These are phyloP conservation scores for Orius insidiosus DNA, from an alignment of 1,140 invertebrate species.

Conservation along the genomic window DNA sequence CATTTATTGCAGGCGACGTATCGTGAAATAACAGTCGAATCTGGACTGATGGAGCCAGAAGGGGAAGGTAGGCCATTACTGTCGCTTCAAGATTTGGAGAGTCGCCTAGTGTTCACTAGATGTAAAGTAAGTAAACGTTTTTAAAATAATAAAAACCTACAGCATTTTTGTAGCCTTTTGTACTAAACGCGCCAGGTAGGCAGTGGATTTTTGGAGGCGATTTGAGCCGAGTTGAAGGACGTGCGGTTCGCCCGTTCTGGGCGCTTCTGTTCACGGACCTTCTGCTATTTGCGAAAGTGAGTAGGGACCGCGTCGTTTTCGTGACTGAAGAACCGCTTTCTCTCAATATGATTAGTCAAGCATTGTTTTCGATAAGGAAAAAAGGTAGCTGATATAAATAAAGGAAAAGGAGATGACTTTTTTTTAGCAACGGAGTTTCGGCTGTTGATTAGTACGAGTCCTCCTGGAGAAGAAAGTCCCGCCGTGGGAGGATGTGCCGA, in stretches of 20 bases:
- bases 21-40: slow-evolving; percentile 59
- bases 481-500: slow-evolving; percentile 41
- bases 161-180: slow-evolving; percentile 49
- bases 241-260: slow-evolving; percentile 65
- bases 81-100: slow-evolving; percentile 64
- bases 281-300: slow-evolving; percentile 64
- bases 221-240: slow-evolving; percentile 57
- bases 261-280: slow-evolving; percentile 68
- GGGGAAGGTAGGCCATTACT: slow-evolving; percentile 59
- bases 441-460: slow-evolving; percentile 34
- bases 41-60: slow-evolving; percentile 64
- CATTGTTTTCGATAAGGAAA: slow-evolving; percentile 67
- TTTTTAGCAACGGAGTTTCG: slow-evolving; percentile 50
- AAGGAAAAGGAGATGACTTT: no score
- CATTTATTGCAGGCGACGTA: slow-evolving; percentile 31
- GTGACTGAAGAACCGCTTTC: slow-evolving; percentile 70
- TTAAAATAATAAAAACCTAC: not conserved
- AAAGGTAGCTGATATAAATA: slow-evolving; percentile 46
- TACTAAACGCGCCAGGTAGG: slow-evolving; percentile 55
- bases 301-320: slow-evolving; percentile 63
- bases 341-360: slow-evolving; percentile 55
- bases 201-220: slow-evolving; percentile 79
- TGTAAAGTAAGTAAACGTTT: slow-evolving; percentile 40
- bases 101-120: slow-evolving; percentile 65
- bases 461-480: slow-evolving; percentile 41